Percentiles rank a stretch among this genome's conserved stretches.
phyloP scores from a whole-genome alignment of 2,797 vertebrate species.

The Cheracebus regulus region DNA sequence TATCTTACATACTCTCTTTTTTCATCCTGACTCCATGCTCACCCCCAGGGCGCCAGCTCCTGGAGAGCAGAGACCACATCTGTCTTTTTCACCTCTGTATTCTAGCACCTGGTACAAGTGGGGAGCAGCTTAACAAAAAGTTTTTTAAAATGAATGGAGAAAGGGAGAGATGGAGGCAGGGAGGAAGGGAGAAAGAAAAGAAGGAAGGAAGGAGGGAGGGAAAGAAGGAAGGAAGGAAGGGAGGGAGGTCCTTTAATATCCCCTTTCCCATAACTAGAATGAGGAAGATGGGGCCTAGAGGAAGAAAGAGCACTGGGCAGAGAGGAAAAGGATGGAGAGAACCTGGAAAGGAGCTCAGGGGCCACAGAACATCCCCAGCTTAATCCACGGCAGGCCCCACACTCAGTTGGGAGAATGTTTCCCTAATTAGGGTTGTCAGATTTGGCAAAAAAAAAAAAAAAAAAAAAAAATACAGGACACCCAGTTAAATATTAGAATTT shows the following conservation, averaged over 20 bases:
- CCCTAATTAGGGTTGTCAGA: neutral
- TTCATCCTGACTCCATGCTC: no score
- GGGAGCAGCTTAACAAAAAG: neutral
- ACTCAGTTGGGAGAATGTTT: neutral
- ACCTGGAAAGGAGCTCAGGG: neutral
- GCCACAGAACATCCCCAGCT: neutral
- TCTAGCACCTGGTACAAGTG: neutral
- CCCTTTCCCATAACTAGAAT: neutral
- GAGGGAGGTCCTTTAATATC: neutral
- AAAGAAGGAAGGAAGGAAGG: neutral
- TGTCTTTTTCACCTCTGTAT: neutral
- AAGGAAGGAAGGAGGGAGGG: neutral
- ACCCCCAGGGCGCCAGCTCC: neutral
- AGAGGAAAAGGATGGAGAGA: neutral
- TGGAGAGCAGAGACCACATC: neutral
- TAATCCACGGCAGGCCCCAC: neutral
- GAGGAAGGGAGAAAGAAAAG: neutral
- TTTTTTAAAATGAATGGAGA: neutral
- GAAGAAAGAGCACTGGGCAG: neutral
- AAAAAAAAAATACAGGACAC: neutral
- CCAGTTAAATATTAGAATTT: conserved; percentile 6
- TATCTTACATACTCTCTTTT: neutral
- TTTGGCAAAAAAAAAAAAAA: conserved; percentile 25
- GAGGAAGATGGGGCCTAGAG: neutral
- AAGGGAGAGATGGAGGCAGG: neutral